A percentile compares a stretch with the other conserved stretches of the same genome.
phyloP scores from a whole-genome alignment of 2,797 vertebrate genomes.

The Fratercula arctica region DNA sequence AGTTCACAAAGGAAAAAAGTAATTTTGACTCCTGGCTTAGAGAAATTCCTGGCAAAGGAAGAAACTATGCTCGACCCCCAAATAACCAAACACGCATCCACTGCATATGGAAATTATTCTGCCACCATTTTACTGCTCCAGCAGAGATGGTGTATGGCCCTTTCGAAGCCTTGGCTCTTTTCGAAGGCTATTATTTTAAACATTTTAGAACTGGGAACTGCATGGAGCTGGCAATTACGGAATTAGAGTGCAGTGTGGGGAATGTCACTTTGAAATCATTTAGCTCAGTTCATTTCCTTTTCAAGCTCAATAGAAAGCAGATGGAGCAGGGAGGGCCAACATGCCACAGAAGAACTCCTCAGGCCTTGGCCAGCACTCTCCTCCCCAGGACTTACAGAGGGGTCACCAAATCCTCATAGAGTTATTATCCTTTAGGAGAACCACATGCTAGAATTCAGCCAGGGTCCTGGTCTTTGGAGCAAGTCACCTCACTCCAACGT shows the following conservation, averaged over 20 bases:
- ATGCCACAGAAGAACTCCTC: slow-evolving; percentile 39
- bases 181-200: slow-evolving; percentile 45
- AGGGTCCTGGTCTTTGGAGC: neutral
- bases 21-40: slow-evolving; percentile 25
- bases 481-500: neutral
- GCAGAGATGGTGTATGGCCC: slow-evolving; percentile 15
- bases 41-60: slow-evolving; percentile 53
- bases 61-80: slow-evolving; percentile 19
- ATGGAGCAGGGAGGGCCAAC: slow-evolving; percentile 51
- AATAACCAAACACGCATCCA: slow-evolving; percentile 22
- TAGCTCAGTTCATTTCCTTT: slow-evolving; percentile 55
- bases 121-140: slow-evolving; percentile 60
- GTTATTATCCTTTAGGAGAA: slow-evolving; percentile 26
- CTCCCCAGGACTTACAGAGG: slow-evolving; percentile 14
- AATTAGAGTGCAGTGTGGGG: slow-evolving; percentile 55
- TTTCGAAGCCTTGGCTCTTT: slow-evolving; percentile 42
- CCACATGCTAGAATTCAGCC: neutral
- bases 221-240: slow-evolving; percentile 41
- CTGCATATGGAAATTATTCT: slow-evolving; percentile 64
- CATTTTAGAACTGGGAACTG: slow-evolving; percentile 28
- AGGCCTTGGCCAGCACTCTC: slow-evolving; percentile 16
- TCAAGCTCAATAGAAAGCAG: slow-evolving; percentile 62
- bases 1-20: slow-evolving; percentile 15
- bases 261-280: slow-evolving; percentile 65
- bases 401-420: slow-evolving; percentile 20